A percentile compares a stretch with the other conserved stretches of the same genome.
These are phyloP conservation scores for Leptinotarsa lineolata DNA, from an alignment of 1,140 invertebrate species.

Conservation along the genomic window DNA sequence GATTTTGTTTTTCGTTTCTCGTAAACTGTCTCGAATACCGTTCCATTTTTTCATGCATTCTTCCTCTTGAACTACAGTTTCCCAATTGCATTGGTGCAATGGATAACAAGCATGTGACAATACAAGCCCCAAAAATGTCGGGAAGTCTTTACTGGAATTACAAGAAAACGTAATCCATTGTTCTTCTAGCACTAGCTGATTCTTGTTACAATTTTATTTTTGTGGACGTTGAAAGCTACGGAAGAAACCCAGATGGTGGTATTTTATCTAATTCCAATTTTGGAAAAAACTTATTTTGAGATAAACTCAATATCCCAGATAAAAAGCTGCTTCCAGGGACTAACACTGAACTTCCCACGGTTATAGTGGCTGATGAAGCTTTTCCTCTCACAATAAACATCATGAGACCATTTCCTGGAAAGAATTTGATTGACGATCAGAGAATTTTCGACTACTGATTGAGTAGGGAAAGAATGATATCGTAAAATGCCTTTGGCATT, in stretches of 20 bases:
- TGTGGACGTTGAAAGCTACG: slow-evolving; percentile 38
- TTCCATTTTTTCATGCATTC: slow-evolving; percentile 37
- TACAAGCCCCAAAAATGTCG: slow-evolving; percentile 47
- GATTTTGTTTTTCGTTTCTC: slow-evolving; percentile 33
- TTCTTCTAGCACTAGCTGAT: slow-evolving; percentile 56
- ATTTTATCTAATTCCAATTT: slow-evolving; percentile 42
- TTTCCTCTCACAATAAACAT: slow-evolving; percentile 4
- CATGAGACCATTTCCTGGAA: slow-evolving; percentile 9
- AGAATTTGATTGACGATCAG: slow-evolving; percentile 23
- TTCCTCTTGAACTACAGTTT: slow-evolving; percentile 23
- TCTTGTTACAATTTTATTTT: slow-evolving; percentile 39
- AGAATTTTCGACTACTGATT: slow-evolving; percentile 19
- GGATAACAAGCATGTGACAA: slow-evolving; percentile 57
- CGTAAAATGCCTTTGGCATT: slow-evolving; percentile 56
- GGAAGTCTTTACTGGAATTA: slow-evolving; percentile 35
- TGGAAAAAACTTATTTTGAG: neutral
- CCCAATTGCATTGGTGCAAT: slow-evolving; percentile 56
- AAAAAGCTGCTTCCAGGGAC: neutral
- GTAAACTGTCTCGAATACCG: slow-evolving; percentile 26
- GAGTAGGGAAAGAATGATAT: neutral
- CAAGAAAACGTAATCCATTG: slow-evolving; percentile 48
- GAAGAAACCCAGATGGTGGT: slow-evolving; percentile 53
- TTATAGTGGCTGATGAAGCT: slow-evolving; percentile 23
- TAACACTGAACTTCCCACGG: neutral
- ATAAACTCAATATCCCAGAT: no score